Evolutionary conservation across 1,140 invertebrate genomes (phyloP).

Genomic region (Calliopsis andreniformis): DNA sequence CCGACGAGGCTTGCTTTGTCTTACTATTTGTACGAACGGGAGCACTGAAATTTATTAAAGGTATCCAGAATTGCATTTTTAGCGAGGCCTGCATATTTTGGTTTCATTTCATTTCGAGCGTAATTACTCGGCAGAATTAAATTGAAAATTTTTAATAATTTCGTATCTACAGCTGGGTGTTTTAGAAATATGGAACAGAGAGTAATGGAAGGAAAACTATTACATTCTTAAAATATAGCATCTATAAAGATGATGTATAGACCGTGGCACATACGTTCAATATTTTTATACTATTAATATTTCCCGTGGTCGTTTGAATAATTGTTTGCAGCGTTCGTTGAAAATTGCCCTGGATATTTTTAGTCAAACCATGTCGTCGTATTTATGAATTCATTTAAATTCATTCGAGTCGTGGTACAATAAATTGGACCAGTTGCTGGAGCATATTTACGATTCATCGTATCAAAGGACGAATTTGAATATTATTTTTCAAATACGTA

Average conservation of each 20-base stretch:
- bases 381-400: constrained; percentile 42
- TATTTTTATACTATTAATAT: constrained; percentile 7
- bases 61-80: too few relatives aligned
- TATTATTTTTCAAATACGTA: constrained; percentile 13
- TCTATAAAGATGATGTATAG: too few relatives aligned
- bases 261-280: too few relatives aligned
- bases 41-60: not conserved
- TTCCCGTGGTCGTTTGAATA: not conserved
- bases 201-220: too few relatives aligned
- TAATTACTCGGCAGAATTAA: too few relatives aligned
- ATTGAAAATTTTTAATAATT: too few relatives aligned
- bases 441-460: not conserved
- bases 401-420: constrained; percentile 5
- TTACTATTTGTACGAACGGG: not conserved
- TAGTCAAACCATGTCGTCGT: constrained; percentile 18
- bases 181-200: not conserved
- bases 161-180: not conserved
- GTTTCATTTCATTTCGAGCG: too few relatives aligned
- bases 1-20: not conserved
- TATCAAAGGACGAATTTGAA: constrained; percentile 20
- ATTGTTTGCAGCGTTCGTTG: not conserved
- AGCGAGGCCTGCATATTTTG: too few relatives aligned
- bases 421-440: constrained; percentile 17
- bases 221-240: too few relatives aligned
- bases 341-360: not conserved